Evolutionary conservation across 2,888 invertebrate species (phyloP).

Genomic region (Drosophila anomalipes): DNA sequence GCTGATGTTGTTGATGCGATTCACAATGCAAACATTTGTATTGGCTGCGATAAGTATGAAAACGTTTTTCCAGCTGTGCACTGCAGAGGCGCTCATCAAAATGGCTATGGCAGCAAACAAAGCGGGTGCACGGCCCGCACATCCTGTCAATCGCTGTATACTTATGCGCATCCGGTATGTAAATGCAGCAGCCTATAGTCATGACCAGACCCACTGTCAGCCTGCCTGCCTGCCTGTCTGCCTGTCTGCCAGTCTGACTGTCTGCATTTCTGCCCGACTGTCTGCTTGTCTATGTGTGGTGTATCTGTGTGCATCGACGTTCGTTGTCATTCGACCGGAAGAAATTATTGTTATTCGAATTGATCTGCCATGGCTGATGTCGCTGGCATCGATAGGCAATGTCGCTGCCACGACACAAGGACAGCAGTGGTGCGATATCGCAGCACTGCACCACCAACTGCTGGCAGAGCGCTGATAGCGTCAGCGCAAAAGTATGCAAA

Average conservation of each 20-base stretch:
- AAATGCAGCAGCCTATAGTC: constrained; percentile 57
- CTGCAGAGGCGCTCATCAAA: constrained; percentile 35
- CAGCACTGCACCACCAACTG: constrained; percentile 39
- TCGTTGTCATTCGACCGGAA: constrained; percentile 74
- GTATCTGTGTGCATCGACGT: constrained; percentile 42
- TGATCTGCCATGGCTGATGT: constrained; percentile 69
- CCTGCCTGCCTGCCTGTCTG: constrained; percentile 1
- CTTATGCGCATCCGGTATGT: constrained; percentile 78
- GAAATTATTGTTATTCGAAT: constrained; percentile 81
- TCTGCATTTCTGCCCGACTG: constrained; percentile 18
- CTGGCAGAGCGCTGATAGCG: constrained; percentile 70
- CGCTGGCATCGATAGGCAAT: constrained; percentile 51
- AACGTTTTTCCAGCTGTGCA: constrained; percentile 36
- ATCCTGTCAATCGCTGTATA: constrained; percentile 78
- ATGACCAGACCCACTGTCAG: constrained; percentile 24
- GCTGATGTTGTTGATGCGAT: constrained; percentile 5
- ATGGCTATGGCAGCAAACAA: constrained; percentile 54
- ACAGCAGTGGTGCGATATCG: constrained; percentile 55
- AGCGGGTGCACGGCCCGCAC: constrained; percentile 73
- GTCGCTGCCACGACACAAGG: constrained; percentile 50
- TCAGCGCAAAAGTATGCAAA: constrained; percentile 65
- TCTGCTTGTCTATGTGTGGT: constrained; percentile 7
- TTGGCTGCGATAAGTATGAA: constrained; percentile 52
- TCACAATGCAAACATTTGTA: constrained; percentile 31
- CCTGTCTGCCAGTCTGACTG: not conserved